phyloP scores from a whole-genome alignment of 2,888 invertebrate genomes.

The Acanthosepion lycidas region DNA sequence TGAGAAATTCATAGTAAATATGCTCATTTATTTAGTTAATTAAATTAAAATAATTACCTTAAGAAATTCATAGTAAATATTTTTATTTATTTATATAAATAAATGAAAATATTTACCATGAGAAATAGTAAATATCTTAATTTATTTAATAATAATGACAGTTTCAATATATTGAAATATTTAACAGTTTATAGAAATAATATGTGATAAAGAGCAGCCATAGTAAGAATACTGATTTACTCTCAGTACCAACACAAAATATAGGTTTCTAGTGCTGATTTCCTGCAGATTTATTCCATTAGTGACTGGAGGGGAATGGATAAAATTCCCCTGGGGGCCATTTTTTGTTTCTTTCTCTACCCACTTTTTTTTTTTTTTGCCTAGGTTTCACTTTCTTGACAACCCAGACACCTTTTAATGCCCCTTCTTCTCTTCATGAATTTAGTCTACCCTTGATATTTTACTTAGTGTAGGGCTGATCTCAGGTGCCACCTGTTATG shows the following conservation, averaged over 20 bases:
- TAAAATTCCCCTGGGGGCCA: not conserved
- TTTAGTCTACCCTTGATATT: not conserved
- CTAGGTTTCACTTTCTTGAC: not conserved
- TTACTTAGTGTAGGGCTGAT: no score
- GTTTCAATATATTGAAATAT: no score
- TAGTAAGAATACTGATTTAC: not conserved
- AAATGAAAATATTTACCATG: no score
- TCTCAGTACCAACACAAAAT: not conserved
- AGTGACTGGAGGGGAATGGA: not conserved
- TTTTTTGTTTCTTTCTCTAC: not conserved
- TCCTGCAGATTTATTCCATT: not conserved
- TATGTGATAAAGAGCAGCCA: not conserved
- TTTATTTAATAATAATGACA: no score
- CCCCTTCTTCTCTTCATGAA: not conserved
- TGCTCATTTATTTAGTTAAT: no score
- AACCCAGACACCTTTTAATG: not conserved
- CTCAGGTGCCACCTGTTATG: not conserved
- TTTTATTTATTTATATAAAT: no score
- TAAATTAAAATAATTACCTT: no score
- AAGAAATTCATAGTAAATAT: no score
- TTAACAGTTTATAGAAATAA: not conserved
- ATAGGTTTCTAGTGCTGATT: not conserved
- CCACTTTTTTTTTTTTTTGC: not conserved
- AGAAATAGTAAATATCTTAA: no score
- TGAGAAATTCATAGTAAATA: no score